Evolutionary conservation across 2,888 invertebrate species (phyloP).

Genomic region (Meloe dianella): DNA sequence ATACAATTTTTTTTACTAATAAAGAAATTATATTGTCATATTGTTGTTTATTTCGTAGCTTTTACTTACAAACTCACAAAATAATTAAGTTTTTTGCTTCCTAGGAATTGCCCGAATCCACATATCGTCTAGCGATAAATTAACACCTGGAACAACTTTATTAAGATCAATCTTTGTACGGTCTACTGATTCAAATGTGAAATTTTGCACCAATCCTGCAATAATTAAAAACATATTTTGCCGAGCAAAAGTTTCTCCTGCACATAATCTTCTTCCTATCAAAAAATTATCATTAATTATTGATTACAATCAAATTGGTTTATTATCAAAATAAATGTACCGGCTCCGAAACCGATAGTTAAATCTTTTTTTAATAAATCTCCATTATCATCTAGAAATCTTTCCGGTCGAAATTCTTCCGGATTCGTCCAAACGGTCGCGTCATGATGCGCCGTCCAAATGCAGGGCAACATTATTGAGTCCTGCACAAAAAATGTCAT

Average conservation of each 20-base stretch:
- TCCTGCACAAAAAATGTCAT: too few relatives aligned
- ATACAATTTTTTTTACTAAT: neutral
- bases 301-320: neutral
- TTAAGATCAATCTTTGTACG: slow-evolving; percentile 18
- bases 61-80: neutral
- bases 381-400: slow-evolving; percentile 67
- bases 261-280: slow-evolving; percentile 70
- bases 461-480: slow-evolving; percentile 50
- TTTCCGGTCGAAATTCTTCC: slow-evolving; percentile 69
- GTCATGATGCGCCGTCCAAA: slow-evolving; percentile 62
- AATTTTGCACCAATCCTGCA: slow-evolving; percentile 69
- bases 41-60: neutral
- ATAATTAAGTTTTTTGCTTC: neutral
- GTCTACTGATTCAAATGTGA: slow-evolving; percentile 49
- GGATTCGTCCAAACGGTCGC: slow-evolving; percentile 70
- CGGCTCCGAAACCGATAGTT: slow-evolving; percentile 71
- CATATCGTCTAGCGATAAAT: slow-evolving; percentile 25
- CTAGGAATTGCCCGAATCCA: slow-evolving; percentile 21
- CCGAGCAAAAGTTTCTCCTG: slow-evolving; percentile 74
- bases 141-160: slow-evolving; percentile 23
- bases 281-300: slow-evolving; percentile 12
- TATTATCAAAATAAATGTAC: slow-evolving; percentile 53
- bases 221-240: slow-evolving; percentile 69
- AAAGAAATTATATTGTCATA: neutral
- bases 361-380: slow-evolving; percentile 65